These are phyloP conservation scores for Tetragnatha versicolor DNA, from an alignment of 1,140 invertebrate genomes.

Conservation along the genomic window DNA sequence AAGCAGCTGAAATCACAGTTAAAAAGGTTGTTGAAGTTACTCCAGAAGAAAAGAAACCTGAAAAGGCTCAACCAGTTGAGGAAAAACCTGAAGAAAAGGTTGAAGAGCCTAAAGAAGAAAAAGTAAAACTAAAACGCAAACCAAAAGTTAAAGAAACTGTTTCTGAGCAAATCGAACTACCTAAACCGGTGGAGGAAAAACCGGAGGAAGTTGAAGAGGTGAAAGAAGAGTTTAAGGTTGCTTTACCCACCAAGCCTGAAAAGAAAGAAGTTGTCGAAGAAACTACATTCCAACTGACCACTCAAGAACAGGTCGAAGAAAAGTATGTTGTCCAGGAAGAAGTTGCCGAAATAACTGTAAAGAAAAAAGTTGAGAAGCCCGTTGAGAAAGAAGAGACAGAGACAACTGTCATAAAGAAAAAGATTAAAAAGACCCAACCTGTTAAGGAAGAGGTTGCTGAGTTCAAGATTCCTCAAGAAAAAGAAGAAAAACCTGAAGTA, in stretches of 20 bases:
- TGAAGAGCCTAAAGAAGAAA: constrained; percentile 63
- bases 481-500: constrained; percentile 38
- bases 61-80: constrained; percentile 56
- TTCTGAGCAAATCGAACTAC: constrained; percentile 45
- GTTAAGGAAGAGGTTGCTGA: neutral
- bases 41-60: constrained; percentile 23
- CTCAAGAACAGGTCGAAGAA: constrained; percentile 58
- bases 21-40: constrained; percentile 59
- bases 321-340: constrained; percentile 58
- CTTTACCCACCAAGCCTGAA: constrained; percentile 4
- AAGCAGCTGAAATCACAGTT: constrained; percentile 66
- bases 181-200: constrained; percentile 29
- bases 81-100: constrained; percentile 30
- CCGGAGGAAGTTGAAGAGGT: constrained; percentile 30
- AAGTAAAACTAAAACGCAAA: constrained; percentile 45
- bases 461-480: constrained; percentile 55
- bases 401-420: constrained; percentile 58
- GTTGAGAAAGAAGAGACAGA: constrained; percentile 28
- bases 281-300: constrained; percentile 29
- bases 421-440: constrained; percentile 57
- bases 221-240: constrained; percentile 48
- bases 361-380: constrained; percentile 60
- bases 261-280: constrained; percentile 57
- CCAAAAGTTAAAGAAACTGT: constrained; percentile 6
- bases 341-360: constrained; percentile 66